phyloP scores from a whole-genome alignment of 2,797 vertebrate species.

The Oryzias sinensis region DNA sequence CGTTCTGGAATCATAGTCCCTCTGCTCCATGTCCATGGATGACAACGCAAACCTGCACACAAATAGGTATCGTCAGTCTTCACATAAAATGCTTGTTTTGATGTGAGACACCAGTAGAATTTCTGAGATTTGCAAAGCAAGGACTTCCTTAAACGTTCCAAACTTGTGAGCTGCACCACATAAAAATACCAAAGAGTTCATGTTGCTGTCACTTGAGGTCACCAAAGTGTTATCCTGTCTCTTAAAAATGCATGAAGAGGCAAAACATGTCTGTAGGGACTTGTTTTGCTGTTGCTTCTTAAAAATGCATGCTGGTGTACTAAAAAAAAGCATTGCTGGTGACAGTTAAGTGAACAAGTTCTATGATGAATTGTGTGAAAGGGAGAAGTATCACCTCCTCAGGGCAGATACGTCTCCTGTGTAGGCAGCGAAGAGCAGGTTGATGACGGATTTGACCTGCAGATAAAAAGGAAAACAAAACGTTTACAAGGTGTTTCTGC shows the following conservation, averaged over 20 bases:
- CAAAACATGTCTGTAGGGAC: neutral
- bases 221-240: neutral
- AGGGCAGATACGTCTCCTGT: conserved; percentile 95
- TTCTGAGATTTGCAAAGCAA: no score
- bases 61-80: neutral
- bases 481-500: conserved; percentile 5
- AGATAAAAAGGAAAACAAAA: conserved; percentile 18
- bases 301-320: neutral
- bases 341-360: neutral
- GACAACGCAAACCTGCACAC: conserved; percentile 86
- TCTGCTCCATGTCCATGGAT: conserved; percentile 94
- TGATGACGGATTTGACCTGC: conserved; percentile 98
- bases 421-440: conserved; percentile 95
- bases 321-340: neutral
- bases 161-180: neutral
- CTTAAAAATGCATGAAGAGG: neutral
- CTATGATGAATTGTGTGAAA: neutral
- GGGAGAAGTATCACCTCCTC: conserved; percentile 81
- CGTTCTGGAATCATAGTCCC: conserved; percentile 91
- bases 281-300: neutral
- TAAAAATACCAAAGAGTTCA: neutral
- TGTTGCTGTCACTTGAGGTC: conserved; percentile 14
- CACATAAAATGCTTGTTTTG: neutral
- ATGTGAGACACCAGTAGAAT: no score
- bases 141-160: no score